phyloP scores from a whole-genome alignment of 2,888 invertebrate species.

The Scaptodrosophila latifasciaeformis region DNA sequence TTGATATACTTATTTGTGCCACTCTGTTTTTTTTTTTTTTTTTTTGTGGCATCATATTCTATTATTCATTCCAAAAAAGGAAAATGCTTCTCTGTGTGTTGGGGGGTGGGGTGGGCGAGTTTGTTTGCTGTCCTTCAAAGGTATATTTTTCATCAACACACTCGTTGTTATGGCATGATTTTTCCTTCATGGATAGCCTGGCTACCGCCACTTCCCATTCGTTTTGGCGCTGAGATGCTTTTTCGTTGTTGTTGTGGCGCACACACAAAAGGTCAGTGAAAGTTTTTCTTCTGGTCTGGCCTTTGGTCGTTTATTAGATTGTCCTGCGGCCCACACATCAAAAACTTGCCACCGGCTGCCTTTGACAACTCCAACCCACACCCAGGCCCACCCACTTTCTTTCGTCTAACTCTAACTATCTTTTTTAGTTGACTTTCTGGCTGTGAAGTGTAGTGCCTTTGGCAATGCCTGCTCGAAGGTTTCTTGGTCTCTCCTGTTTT shows the following conservation, averaged over 20 bases:
- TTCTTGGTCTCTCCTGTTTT: neutral
- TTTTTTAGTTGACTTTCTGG: neutral
- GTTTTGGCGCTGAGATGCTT: neutral
- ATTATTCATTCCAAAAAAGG: slow-evolving; percentile 66
- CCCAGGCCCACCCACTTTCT: neutral
- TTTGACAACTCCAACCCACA: slow-evolving; percentile 42
- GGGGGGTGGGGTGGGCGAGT: slow-evolving; percentile 12
- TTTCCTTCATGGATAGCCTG: no score
- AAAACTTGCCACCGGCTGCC: slow-evolving; percentile 58
- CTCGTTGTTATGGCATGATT: neutral
- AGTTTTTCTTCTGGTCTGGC: slow-evolving; percentile 40
- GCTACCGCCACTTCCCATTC: no score
- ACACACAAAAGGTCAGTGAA: slow-evolving; percentile 44
- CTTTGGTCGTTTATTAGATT: slow-evolving; percentile 55
- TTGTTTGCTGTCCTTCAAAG: slow-evolving; percentile 45
- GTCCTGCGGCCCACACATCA: slow-evolving; percentile 53
- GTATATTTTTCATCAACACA: slow-evolving; percentile 51
- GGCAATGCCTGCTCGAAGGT: neutral
- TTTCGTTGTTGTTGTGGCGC: neutral
- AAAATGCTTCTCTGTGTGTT: slow-evolving; percentile 25
- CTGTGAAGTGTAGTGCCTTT: slow-evolving; percentile 41
- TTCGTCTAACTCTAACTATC: neutral
- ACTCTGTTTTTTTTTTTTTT: slow-evolving; percentile 50
- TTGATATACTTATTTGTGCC: slow-evolving; percentile 49
- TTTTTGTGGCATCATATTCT: slow-evolving; percentile 45